Evolutionary conservation across 2,797 vertebrate genomes (phyloP), one percentile per base, ranked within the genome.

Genomic region (Ataeniobius toweri): DNA sequence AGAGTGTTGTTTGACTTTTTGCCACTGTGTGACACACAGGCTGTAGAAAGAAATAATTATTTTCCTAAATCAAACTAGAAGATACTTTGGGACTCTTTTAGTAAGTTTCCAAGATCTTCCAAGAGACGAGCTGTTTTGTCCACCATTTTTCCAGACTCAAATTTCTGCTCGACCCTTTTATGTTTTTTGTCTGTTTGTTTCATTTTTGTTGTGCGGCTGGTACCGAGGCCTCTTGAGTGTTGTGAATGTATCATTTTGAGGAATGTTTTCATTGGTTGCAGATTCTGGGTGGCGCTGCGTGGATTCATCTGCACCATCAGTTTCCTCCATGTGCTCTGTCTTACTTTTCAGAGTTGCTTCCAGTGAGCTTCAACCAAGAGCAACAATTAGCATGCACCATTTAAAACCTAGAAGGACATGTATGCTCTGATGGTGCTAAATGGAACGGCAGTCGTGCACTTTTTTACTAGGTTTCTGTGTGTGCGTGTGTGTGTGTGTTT

Each of bases 351-450:
- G 81, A 92, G 89, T 91, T 87, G 92, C 93, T 94, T 95, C 94
- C 93, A 93, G 86, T 91, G 89, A 92, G 89, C 91, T 91, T 91
- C 87, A 91, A 92, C 89, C 87, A 92, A 94, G 92, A 93, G 91
- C 92, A 92, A 92, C 91, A 91, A 85, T 85, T 90, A 91, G 91
- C 90, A 92, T 92, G 92, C 92, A 93, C 93, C 90, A 28, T 28
- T 28, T 28, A 28, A 89, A 93, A 89, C 82, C 88, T 91, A 91
- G 83, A 77, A 85, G 73, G 91, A 92, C 84, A 92, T 89, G 83
- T 92, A 80, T 89, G 94, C 93, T 95, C 91, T 94, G 93, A 93
- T 93, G 95, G 95, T 96, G 94, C 95, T 96, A 95, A 92, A 90
- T 82, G 90, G 89, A 93, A 90, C 86, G 92, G 91, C 90, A 89